Conservation (phyloP, 1,140 invertebrate genomes). For the Arion vulgaris region DNA sequence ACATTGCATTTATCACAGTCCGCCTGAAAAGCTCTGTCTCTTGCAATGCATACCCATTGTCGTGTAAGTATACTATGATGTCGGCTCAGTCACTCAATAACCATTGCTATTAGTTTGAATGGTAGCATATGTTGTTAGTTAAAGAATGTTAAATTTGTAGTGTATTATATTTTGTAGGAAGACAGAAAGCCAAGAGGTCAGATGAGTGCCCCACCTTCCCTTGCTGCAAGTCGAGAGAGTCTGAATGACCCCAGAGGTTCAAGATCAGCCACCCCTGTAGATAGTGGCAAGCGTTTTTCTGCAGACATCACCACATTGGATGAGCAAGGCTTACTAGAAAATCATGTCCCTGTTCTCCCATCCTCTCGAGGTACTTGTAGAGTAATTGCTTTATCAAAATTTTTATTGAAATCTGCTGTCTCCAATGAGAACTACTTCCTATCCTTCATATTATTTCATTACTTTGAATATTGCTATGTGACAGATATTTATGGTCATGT, state of each 20-base stretch:
- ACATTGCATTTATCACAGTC: too few relatives aligned
- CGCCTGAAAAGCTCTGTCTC: too few relatives aligned
- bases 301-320: constrained; percentile 68
- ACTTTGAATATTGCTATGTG: too few relatives aligned
- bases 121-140: too few relatives aligned
- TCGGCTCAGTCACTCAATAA: too few relatives aligned
- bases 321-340: constrained; percentile 74
- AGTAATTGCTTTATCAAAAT: neutral
- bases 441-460: too few relatives aligned
- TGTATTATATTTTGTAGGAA: neutral
- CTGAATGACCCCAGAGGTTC: constrained; percentile 52
- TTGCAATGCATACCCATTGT: too few relatives aligned
- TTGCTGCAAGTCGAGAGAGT: constrained; percentile 68
- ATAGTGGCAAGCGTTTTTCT: constrained; percentile 55
- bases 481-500: too few relatives aligned
- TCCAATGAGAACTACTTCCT: too few relatives aligned
- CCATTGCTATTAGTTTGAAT: too few relatives aligned
- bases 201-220: constrained; percentile 67
- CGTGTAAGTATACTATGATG: too few relatives aligned
- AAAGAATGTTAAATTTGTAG: too few relatives aligned
- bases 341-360: constrained; percentile 14
- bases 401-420: neutral
- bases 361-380: constrained; percentile 28
- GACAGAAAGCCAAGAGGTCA: constrained; percentile 51
- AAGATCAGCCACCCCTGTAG: constrained; percentile 62